Evolutionary conservation across 2,888 invertebrate species (phyloP).

Genomic region (Euplexia lucipara): DNA sequence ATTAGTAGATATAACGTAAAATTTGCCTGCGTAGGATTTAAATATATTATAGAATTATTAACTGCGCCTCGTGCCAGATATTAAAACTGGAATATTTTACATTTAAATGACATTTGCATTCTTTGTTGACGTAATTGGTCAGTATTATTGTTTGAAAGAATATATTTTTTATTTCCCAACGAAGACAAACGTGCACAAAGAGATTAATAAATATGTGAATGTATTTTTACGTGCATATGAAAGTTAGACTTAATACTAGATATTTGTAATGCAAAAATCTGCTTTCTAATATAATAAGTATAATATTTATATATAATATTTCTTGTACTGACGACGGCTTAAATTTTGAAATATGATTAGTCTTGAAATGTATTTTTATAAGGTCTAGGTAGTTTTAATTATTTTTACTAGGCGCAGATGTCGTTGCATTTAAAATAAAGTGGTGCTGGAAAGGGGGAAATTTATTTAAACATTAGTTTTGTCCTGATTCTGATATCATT

Average conservation of each 20-base stretch:
- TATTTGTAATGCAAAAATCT: too few species aligned
- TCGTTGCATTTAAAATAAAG: constrained; percentile 11
- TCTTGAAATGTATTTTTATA: constrained; percentile 9
- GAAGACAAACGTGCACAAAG: too few species aligned
- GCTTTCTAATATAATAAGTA: too few species aligned
- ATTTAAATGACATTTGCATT: constrained; percentile 31
- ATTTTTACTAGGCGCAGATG: not conserved
- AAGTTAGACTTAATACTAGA: too few species aligned
- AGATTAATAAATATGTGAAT: too few species aligned
- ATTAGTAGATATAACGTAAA: constrained; percentile 36
- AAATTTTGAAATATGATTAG: not conserved
- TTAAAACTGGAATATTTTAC: constrained; percentile 18
- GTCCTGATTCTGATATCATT: constrained; percentile 19
- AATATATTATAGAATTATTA: constrained; percentile 7
- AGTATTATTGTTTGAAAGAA: too few species aligned
- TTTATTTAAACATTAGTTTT: constrained; percentile 33
- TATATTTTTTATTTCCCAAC: too few species aligned
- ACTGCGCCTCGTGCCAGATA: constrained; percentile 21
- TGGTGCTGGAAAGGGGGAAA: constrained; percentile 27
- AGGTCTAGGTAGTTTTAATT: not conserved
- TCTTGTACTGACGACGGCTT: not conserved
- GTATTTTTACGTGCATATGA: too few species aligned
- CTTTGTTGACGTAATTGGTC: not conserved
- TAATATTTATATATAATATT: too few species aligned
- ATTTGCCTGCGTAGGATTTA: constrained; percentile 44